Base-by-base conservation (phyloP, 2,113 vertebrate genomes). In the Corythornis cristatus region DNA sequence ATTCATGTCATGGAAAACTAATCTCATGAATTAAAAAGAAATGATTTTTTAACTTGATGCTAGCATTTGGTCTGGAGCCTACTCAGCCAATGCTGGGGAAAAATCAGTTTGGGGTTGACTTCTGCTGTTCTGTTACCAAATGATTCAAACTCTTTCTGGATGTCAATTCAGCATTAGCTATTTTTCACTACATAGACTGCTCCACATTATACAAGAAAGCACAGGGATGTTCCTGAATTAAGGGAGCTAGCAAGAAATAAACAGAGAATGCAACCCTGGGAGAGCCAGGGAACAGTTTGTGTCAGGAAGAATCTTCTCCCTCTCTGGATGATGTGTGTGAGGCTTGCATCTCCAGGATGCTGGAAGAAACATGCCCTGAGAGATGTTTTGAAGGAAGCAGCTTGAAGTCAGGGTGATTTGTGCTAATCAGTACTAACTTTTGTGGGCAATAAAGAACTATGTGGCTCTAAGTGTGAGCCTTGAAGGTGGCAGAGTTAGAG, bases 61-160 rank as follows among this genome's bases (percentile, higher is more conserved):
- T 68, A 33, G 19, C 61, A 43, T 79, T 79, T 85, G 16, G 4
- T 68, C 22, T 68, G 33, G 8, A 75, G 6, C 7, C 46, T 72
- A 40, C 42, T 78, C 35, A 51, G 65, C 37, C 37, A 74, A 71
- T 45, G 31, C 4, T 23, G 16, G 5, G 14, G 3, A 0, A 6
- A 80, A 54, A 64, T 3, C 1, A 0, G 1, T 64, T 72, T 35
- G 13, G 6, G 6, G 8, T 35, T 53, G 9, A 51, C 5, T 54
- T 29, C 22, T 61, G 15, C 11, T 73, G 29, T 6, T 48, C 5
- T 51, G 3, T 17, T 50, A 48, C 46, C 19, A 78, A 62, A 15
- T 17, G 22, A 66, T 64, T 56, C 25, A 46, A 64, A 64, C 9
- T 21, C 28, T 31, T 87, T 56, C 68, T 48, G 11, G 42, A 48